Evolutionary conservation across 1,140 invertebrate genomes (phyloP).

Genomic region (Scaptomyza hsui): DNA sequence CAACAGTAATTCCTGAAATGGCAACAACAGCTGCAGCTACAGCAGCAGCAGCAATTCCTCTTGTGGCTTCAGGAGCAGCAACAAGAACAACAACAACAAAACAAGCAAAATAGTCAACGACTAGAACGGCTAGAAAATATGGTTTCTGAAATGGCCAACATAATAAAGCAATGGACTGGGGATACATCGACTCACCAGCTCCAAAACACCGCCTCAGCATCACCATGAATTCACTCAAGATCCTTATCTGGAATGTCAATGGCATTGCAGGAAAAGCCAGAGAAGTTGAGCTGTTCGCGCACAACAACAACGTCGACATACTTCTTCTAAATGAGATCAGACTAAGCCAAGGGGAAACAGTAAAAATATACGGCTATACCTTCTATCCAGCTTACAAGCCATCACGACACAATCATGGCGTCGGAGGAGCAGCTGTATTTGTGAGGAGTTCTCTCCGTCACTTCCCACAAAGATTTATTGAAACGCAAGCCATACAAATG

Average conservation of each 20-base stretch:
- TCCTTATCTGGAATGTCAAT: constrained; percentile 33
- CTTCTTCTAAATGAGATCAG: constrained; percentile 36
- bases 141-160: constrained; percentile 9
- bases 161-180: constrained; percentile 13
- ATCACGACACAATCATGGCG: constrained; percentile 3
- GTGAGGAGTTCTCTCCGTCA: constrained; percentile 28
- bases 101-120: constrained; percentile 9
- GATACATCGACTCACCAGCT: not conserved
- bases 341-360: constrained; percentile 1
- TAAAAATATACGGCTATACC: constrained; percentile 27
- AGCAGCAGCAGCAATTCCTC: constrained; percentile 26
- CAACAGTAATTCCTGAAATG: constrained; percentile 7
- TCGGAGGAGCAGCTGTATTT: constrained; percentile 25
- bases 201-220: constrained; percentile 1
- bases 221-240: constrained; percentile 16
- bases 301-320: constrained; percentile 28
- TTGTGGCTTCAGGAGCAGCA: constrained; percentile 6
- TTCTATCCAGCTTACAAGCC: constrained; percentile 28
- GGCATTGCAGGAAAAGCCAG: constrained; percentile 6
- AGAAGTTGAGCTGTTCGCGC: constrained; percentile 31
- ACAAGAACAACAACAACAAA: constrained; percentile 24
- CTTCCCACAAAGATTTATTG: constrained; percentile 29
- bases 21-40: constrained; percentile 19
- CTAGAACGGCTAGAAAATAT: constrained; percentile 31
- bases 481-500: constrained; percentile 26